A percentile compares a stretch with the other conserved stretches of the same genome.
Evolutionary conservation across 1,140 invertebrate species (phyloP).

Genomic region (Dufourea novaeangliae): DNA sequence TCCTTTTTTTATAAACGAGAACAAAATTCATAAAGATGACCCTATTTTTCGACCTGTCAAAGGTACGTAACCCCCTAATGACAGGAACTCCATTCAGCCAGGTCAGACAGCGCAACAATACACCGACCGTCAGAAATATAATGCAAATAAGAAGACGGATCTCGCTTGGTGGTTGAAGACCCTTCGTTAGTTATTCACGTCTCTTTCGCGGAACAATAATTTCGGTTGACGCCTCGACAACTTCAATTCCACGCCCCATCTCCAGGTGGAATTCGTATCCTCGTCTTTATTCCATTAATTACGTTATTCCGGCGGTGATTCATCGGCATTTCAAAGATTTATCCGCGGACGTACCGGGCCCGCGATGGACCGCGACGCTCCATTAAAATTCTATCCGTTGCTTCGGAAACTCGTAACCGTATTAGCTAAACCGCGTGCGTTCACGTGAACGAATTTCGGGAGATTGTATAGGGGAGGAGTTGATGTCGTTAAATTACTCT

Average conservation of each 20-base stretch:
- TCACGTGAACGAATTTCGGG: background rate
- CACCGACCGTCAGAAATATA: background rate
- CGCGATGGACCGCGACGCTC: background rate
- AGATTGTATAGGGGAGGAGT: too few species aligned
- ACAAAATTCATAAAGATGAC: too few species aligned
- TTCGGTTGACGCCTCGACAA: conserved; percentile 15
- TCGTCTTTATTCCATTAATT: background rate
- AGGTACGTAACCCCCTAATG: too few species aligned
- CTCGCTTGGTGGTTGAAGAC: background rate
- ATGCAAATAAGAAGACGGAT: conserved; percentile 25
- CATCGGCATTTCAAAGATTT: background rate
- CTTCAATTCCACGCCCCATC: background rate
- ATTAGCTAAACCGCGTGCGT: background rate
- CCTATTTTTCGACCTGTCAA: too few species aligned
- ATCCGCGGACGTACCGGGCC: background rate
- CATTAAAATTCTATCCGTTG: background rate
- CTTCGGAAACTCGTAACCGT: background rate
- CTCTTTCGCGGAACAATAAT: conserved; percentile 1
- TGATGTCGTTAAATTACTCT: too few species aligned
- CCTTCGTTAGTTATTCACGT: conserved; percentile 11
- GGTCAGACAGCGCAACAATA: conserved; percentile 8
- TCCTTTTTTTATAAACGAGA: too few species aligned
- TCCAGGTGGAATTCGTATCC: background rate
- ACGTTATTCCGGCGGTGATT: conserved; percentile 5
- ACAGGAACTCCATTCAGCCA: background rate